phyloP scores from a whole-genome alignment of 2,797 vertebrate species.

The Arctocebus calabarensis region DNA sequence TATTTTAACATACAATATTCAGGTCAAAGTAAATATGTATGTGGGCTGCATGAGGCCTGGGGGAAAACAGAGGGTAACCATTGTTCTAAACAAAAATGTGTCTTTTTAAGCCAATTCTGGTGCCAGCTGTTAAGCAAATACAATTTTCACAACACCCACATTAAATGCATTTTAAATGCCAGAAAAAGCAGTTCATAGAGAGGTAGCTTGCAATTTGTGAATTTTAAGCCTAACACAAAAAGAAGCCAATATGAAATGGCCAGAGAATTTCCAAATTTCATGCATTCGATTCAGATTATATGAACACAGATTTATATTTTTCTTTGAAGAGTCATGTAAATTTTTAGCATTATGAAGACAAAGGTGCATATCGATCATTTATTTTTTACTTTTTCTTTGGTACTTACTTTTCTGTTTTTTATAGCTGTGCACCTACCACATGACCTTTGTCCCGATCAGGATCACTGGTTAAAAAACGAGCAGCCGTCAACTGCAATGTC shows the following conservation, averaged over 20 bases:
- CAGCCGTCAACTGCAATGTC: neutral
- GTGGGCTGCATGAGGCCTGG: neutral
- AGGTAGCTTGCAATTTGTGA: neutral
- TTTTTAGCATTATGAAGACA: neutral
- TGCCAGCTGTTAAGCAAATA: slow-evolving; percentile 50
- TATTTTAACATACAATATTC: neutral
- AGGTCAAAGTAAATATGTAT: neutral
- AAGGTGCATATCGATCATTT: neutral
- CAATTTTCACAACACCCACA: neutral
- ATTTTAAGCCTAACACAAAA: slow-evolving; percentile 16
- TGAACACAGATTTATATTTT: neutral
- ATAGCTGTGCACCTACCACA: neutral
- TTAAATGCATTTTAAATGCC: slow-evolving; percentile 22
- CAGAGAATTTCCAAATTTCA: neutral
- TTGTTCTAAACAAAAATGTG: neutral
- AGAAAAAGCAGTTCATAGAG: neutral
- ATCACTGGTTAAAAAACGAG: neutral
- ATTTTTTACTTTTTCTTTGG: neutral
- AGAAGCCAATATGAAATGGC: neutral
- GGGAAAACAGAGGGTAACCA: neutral
- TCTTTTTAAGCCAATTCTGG: neutral
- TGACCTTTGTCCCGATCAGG: neutral
- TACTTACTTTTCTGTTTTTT: neutral
- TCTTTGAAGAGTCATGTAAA: neutral
- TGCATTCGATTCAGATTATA: neutral